These are phyloP conservation scores for Anagyrus pseudococci DNA, from an alignment of 2,888 invertebrate species.

Conservation along the genomic window DNA sequence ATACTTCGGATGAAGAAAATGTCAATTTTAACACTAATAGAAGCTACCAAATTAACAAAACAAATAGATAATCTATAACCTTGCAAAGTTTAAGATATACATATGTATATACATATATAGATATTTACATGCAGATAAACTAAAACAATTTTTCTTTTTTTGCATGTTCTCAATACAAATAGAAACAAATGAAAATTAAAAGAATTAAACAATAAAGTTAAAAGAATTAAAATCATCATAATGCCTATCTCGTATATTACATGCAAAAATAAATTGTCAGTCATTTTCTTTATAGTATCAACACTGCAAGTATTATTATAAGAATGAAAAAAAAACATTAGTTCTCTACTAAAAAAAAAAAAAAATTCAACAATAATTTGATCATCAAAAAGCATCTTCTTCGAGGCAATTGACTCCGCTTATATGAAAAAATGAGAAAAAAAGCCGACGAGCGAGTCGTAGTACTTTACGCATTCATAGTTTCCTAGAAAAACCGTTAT, in stretches of 20 bases:
- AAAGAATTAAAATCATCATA: no score
- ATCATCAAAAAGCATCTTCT: constrained; percentile 23
- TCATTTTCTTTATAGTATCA: constrained; percentile 2
- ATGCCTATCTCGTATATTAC: no score
- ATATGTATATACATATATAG: no score
- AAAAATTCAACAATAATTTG: constrained; percentile 15
- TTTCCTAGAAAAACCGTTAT: constrained; percentile 18
- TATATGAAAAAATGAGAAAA: constrained; percentile 20
- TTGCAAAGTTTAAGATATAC: no score
- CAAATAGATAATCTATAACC: neutral
- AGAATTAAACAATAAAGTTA: neutral
- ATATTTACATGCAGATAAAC: no score
- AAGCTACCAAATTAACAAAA: neutral
- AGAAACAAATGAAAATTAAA: neutral
- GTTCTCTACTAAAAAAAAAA: constrained; percentile 10
- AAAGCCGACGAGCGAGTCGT: constrained; percentile 25
- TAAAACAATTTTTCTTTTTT: no score
- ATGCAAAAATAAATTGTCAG: neutral
- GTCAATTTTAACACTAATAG: neutral
- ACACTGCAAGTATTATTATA: neutral
- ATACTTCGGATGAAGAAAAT: neutral
- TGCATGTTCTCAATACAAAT: no score
- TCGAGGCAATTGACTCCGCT: neutral
- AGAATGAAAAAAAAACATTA: constrained; percentile 14
- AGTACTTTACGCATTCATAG: constrained; percentile 14